Evolutionary conservation across 2,113 vertebrate species (phyloP).

Genomic region (Emydocephalus ijimae): DNA sequence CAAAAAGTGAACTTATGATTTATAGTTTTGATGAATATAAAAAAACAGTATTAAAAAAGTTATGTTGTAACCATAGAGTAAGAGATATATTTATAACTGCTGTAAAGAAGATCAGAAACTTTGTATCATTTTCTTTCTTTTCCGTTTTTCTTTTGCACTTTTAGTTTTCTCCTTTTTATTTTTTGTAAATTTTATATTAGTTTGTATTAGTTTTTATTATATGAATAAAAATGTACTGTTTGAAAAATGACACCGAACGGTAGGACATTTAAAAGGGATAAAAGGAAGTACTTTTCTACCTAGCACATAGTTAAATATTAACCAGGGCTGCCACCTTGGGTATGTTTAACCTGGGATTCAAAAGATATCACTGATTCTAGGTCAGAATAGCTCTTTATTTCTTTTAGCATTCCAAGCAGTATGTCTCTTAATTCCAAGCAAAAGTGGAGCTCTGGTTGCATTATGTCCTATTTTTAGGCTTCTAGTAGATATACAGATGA

Average conservation of each 20-base stretch:
- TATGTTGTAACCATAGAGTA: background rate
- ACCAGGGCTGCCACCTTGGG: background rate
- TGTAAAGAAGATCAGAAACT: background rate
- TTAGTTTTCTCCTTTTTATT: background rate
- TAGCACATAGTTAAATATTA: background rate
- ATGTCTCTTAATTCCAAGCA: background rate
- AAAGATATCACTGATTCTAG: background rate
- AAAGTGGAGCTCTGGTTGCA: background rate
- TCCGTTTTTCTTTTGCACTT: background rate
- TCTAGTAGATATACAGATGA: background rate
- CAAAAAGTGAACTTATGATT: background rate
- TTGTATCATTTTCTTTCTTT: background rate
- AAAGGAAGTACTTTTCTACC: background rate
- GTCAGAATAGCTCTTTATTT: background rate
- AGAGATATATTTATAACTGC: background rate
- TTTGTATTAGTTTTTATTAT: background rate
- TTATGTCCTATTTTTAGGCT: background rate
- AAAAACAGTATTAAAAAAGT: background rate
- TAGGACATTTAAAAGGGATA: background rate
- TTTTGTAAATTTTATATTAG: background rate
- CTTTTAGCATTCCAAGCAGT: background rate
- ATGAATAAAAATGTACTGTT: background rate
- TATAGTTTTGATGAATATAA: background rate
- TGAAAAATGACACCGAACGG: background rate
- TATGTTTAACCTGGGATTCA: background rate